Evolutionary conservation across 2,113 vertebrate species (phyloP).

Genomic region (Cacatua alba): DNA sequence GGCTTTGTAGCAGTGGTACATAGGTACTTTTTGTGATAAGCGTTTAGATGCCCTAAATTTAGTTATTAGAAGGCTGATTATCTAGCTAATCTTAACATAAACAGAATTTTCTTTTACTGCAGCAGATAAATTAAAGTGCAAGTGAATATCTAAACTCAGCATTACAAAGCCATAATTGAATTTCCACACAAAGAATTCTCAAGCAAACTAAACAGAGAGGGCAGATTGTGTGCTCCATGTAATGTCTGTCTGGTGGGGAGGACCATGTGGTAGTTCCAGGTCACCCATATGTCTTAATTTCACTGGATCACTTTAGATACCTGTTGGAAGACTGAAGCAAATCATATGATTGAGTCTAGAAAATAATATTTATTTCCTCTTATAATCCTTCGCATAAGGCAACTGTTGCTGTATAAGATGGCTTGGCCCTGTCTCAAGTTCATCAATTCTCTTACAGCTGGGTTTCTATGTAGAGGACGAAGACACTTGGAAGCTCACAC

Average conservation of each 20-base stretch:
- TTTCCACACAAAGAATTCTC: neutral
- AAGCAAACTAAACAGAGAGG: neutral
- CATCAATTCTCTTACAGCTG: neutral
- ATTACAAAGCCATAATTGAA: neutral
- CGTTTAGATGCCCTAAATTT: constrained; percentile 18
- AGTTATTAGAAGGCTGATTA: neutral
- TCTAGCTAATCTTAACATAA: neutral
- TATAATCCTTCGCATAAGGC: neutral
- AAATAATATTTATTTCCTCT: neutral
- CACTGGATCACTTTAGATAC: neutral
- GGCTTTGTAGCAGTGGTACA: constrained; percentile 17
- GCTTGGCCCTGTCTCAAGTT: neutral
- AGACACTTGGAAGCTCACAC: neutral
- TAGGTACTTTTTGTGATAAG: neutral
- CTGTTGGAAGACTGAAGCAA: neutral
- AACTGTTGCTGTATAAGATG: neutral
- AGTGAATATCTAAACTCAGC: neutral
- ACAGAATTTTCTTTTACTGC: neutral
- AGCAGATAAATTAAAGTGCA: neutral
- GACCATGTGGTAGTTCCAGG: neutral
- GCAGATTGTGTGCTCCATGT: rapidly evolving
- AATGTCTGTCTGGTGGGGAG: neutral
- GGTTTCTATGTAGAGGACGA: neutral
- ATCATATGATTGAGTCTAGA: neutral
- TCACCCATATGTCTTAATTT: neutral